These are phyloP conservation scores for Atlantisia rogersi DNA, from an alignment of 2,113 vertebrate genomes.

Conservation along the genomic window DNA sequence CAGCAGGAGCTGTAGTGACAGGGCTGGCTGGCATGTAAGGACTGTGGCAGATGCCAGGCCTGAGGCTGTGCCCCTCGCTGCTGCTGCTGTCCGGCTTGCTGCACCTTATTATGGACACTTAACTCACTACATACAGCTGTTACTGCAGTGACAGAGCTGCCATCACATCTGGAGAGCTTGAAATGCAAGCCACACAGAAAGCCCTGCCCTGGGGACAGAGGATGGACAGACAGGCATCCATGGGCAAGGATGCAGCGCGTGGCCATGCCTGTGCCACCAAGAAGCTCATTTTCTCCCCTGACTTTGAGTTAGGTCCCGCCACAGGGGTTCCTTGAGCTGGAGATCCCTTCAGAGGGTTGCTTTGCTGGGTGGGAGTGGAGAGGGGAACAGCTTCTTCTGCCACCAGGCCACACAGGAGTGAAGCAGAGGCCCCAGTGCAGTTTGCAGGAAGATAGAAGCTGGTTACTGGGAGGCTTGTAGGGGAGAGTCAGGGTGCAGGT, in stretches of 20 bases:
- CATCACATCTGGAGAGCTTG: background rate
- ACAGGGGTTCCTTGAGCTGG: background rate
- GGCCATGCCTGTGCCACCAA: background rate
- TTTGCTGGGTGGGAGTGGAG: background rate
- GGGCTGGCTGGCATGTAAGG: background rate
- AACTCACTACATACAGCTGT: background rate
- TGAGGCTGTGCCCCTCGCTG: background rate
- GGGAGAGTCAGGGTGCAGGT: background rate
- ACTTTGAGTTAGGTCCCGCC: background rate
- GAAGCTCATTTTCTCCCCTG: no score
- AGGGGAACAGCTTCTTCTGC: background rate
- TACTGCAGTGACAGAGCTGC: background rate
- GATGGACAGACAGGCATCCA: background rate
- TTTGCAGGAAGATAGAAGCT: background rate
- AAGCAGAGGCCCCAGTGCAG: background rate
- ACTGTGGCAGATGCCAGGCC: background rate
- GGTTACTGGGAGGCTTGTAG: background rate
- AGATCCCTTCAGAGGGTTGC: background rate
- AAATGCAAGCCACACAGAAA: background rate
- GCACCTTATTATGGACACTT: background rate
- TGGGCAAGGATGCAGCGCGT: background rate
- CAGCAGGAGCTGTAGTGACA: background rate
- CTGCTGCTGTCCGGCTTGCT: background rate
- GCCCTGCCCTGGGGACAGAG: background rate
- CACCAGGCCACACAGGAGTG: fast-evolving